These are phyloP conservation scores for Strigops habroptila DNA, from an alignment of 2,113 vertebrate species.

Conservation along the genomic window DNA sequence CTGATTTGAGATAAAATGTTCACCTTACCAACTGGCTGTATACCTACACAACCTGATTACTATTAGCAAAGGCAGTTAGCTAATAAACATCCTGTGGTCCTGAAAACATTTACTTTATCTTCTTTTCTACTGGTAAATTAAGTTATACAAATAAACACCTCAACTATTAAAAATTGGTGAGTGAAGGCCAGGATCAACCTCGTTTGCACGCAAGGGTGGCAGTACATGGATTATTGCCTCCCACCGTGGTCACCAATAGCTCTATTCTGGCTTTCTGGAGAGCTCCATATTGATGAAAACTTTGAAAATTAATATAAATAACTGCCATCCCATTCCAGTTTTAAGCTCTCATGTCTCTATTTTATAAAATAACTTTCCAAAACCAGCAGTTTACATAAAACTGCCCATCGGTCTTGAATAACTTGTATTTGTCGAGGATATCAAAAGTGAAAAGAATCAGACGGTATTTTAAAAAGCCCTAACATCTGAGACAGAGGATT, in stretches of 20 bases:
- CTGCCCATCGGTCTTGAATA: background rate
- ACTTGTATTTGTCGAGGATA: background rate
- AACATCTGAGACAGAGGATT: background rate
- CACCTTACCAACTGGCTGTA: background rate
- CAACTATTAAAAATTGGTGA: background rate
- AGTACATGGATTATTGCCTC: background rate
- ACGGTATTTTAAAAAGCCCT: background rate
- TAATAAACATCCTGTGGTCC: background rate
- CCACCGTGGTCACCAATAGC: background rate
- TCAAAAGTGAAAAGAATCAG: background rate
- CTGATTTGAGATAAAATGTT: background rate
- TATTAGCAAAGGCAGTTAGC: background rate
- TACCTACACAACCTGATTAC: accelerated
- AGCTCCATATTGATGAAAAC: background rate
- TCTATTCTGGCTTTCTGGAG: background rate
- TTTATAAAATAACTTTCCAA: background rate
- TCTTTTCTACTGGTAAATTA: background rate
- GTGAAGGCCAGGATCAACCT: background rate
- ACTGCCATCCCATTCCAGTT: background rate
- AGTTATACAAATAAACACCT: background rate
- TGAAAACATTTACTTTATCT: background rate
- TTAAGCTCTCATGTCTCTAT: background rate
- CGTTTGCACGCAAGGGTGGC: background rate
- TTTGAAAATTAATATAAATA: background rate
- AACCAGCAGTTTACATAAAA: background rate